Evolutionary conservation across 1,140 invertebrate genomes (phyloP).

Genomic region (Oscheius sp.): DNA sequence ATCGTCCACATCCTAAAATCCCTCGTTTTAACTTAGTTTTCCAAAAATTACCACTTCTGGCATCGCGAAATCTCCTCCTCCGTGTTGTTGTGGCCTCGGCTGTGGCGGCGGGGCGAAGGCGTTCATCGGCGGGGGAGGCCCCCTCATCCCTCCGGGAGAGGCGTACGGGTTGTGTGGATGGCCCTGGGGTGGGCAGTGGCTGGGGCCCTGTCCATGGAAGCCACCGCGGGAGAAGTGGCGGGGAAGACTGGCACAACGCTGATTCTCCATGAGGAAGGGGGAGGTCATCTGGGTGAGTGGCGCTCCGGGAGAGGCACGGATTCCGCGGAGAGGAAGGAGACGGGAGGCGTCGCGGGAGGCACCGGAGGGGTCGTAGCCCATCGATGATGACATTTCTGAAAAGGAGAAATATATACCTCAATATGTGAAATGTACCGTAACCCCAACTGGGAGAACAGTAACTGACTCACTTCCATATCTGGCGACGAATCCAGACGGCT

Average conservation of each 20-base stretch:
- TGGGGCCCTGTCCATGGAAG: too few relatives aligned
- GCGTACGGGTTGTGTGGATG: too few relatives aligned
- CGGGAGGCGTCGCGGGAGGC: background rate
- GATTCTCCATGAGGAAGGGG: background rate
- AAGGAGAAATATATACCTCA: background rate
- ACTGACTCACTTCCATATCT: constrained; percentile 5
- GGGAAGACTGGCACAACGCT: constrained; percentile 24
- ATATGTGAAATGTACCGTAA: background rate
- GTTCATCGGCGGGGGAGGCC: background rate
- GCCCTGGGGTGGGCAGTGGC: background rate
- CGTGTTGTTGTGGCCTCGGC: too few relatives aligned
- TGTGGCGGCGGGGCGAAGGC: background rate
- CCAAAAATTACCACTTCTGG: too few relatives aligned
- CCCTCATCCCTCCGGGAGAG: too few relatives aligned
- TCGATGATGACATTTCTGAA: constrained; percentile 17
- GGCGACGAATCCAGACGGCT: background rate
- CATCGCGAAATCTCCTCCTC: background rate
- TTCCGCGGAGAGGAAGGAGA: background rate
- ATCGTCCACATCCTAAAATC: background rate
- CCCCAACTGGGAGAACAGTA: background rate
- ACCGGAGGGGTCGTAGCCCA: background rate
- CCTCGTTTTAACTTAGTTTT: too few relatives aligned
- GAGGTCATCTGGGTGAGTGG: background rate
- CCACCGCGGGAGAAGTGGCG: constrained; percentile 13
- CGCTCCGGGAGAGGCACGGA: constrained; percentile 15